Conservation (phyloP, 2,113 vertebrate genomes). For the Callipepla squamata region DNA sequence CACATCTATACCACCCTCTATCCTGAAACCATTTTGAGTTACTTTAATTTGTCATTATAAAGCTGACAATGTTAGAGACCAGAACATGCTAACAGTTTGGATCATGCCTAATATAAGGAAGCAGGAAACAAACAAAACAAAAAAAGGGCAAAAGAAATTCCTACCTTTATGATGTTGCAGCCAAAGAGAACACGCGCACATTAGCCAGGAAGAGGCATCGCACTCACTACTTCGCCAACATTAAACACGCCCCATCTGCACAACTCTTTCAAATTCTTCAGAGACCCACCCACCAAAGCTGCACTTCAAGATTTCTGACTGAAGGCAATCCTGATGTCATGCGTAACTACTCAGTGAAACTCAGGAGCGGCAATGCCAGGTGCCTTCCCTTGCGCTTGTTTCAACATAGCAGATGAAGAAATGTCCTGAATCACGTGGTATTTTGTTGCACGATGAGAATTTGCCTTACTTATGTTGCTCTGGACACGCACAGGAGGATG, state of each 20-base stretch:
- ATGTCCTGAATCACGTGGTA: not conserved
- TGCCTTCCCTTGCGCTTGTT: conserved; percentile 28
- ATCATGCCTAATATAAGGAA: not conserved
- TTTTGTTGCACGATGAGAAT: not conserved
- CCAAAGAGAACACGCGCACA: not conserved
- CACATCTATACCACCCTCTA: not conserved
- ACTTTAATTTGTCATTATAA: not conserved
- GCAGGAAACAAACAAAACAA: no score
- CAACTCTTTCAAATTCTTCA: conserved; percentile 77
- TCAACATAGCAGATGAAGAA: conserved; percentile 55
- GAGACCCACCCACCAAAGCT: conserved; percentile 85
- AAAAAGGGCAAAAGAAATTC: not conserved
- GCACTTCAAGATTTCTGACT: conserved; percentile 81
- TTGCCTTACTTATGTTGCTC: not conserved
- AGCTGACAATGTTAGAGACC: not conserved
- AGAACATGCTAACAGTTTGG: not conserved
- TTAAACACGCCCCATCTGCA: conserved; percentile 70
- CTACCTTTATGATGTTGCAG: conserved; percentile 71
- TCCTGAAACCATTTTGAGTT: not conserved
- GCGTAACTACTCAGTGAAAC: conserved; percentile 40
- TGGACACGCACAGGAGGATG: not conserved
- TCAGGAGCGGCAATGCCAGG: conserved; percentile 11
- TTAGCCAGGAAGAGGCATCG: not conserved
- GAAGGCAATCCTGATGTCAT: conserved; percentile 70
- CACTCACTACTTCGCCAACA: not conserved